A percentile compares a stretch with the other conserved stretches of the same genome.
phyloP scores from a whole-genome alignment of 1,140 invertebrate genomes.

The Antheraea pernyi region DNA sequence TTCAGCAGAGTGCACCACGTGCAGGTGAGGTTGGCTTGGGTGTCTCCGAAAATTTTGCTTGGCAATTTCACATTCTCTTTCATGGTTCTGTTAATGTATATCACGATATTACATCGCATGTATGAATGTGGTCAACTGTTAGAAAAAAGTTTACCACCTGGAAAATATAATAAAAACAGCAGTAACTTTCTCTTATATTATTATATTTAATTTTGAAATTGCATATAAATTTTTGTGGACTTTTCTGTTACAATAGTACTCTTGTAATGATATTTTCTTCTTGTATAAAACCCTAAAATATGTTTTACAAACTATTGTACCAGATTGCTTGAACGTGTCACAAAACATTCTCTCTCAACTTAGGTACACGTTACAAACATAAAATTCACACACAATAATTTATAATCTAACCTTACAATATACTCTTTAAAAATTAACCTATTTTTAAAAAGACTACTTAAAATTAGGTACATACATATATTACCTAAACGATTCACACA shows the following conservation, averaged over 20 bases:
- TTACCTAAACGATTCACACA: conserved; percentile 60
- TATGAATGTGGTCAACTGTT: background rate
- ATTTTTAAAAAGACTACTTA: conserved; percentile 55
- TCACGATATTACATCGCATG: too few relatives aligned
- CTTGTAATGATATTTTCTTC: conserved; percentile 67
- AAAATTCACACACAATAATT: conserved; percentile 77
- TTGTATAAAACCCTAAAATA: conserved; percentile 77
- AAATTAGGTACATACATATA: conserved; percentile 63
- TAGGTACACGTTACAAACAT: conserved; percentile 56
- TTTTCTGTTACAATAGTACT: conserved; percentile 77
- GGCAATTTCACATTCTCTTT: too few relatives aligned
- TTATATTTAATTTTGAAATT: conserved; percentile 76
- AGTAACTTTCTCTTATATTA: conserved; percentile 63
- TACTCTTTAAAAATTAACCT: conserved; percentile 63
- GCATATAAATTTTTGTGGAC: conserved; percentile 77
- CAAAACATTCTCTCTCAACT: conserved; percentile 53
- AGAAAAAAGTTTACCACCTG: background rate
- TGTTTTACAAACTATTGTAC: conserved; percentile 69
- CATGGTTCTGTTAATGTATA: too few relatives aligned
- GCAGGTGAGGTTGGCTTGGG: too few relatives aligned
- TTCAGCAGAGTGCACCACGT: too few relatives aligned
- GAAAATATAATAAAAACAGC: conserved; percentile 27
- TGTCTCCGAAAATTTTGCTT: too few relatives aligned
- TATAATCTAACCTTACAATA: conserved; percentile 68
- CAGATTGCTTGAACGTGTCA: conserved; percentile 47